Percentiles rank a stretch among this genome's conserved stretches.
Evolutionary conservation across 2,113 vertebrate genomes (phyloP).

Genomic region (Tor tambroides): DNA sequence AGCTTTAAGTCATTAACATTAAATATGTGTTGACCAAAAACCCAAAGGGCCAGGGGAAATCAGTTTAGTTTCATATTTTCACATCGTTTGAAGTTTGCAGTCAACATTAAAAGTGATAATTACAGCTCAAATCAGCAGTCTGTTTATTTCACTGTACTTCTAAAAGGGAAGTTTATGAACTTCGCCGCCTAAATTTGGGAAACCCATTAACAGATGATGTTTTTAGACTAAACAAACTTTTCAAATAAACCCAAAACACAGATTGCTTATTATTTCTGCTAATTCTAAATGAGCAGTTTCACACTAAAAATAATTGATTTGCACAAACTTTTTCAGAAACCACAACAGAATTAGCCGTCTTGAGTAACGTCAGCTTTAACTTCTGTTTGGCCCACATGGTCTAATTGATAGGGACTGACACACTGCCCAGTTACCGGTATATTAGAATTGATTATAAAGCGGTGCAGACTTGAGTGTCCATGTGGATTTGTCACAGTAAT

Average conservation of each 20-base stretch:
- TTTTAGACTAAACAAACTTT: slow-evolving; percentile 24
- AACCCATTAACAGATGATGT: slow-evolving; percentile 18
- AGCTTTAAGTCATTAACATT: slow-evolving; percentile 5
- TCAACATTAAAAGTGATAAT: slow-evolving; percentile 34
- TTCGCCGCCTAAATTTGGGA: not conserved
- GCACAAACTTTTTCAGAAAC: not conserved
- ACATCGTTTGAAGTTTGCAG: slow-evolving; percentile 7
- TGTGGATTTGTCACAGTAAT: slow-evolving; percentile 27
- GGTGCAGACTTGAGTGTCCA: slow-evolving; percentile 1
- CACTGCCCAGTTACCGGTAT: slow-evolving; percentile 16
- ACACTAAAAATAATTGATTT: slow-evolving; percentile 27
- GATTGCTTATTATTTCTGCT: slow-evolving; percentile 36
- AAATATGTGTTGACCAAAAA: slow-evolving; percentile 5
- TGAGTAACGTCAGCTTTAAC: not conserved
- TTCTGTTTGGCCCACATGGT: slow-evolving; percentile 9
- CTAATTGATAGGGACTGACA: slow-evolving; percentile 27
- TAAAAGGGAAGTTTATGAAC: slow-evolving; percentile 20
- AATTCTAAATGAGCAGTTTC: slow-evolving; percentile 40
- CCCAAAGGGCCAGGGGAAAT: not conserved
- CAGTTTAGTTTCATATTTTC: not conserved
- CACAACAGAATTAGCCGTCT: slow-evolving; percentile 5
- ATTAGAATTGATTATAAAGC: slow-evolving; percentile 40
- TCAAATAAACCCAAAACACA: slow-evolving; percentile 2
- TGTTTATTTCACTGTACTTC: slow-evolving; percentile 25
- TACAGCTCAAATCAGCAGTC: slow-evolving; percentile 26